phyloP scores from a whole-genome alignment of 2,888 invertebrate genomes.

The Amiota mariae region DNA sequence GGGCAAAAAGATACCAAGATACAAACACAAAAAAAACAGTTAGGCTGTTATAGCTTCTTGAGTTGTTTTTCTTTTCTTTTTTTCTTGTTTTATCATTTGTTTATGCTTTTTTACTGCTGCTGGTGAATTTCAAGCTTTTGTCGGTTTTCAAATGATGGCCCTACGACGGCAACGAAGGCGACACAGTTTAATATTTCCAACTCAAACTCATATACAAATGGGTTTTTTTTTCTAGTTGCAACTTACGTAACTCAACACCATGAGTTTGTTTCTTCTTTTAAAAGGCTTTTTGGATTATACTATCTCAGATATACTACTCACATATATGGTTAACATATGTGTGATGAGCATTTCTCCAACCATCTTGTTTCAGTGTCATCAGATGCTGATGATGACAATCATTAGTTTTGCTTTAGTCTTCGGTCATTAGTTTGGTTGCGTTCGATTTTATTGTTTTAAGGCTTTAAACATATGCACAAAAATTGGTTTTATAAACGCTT shows the following conservation, averaged over 20 bases:
- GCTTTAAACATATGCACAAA: neutral
- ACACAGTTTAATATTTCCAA: slow-evolving; percentile 1
- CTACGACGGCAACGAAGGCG: neutral
- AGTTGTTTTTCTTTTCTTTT: neutral
- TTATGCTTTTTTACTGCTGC: neutral
- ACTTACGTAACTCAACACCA: slow-evolving; percentile 7
- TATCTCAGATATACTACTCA: no score
- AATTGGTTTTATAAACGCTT: neutral
- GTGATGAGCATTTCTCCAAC: neutral
- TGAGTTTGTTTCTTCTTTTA: neutral
- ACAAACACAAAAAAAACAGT: neutral
- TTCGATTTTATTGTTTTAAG: slow-evolving; percentile 23
- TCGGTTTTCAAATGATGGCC: neutral
- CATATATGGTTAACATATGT: neutral
- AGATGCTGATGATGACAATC: neutral
- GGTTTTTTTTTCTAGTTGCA: neutral
- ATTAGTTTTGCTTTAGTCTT: slow-evolving; percentile 8
- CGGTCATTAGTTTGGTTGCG: slow-evolving; percentile 11
- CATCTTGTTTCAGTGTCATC: neutral
- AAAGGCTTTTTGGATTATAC: neutral
- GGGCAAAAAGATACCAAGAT: neutral
- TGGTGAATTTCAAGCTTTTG: neutral
- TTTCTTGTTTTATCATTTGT: neutral
- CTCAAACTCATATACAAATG: neutral
- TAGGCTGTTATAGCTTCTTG: neutral